Conservation (phyloP, 2,888 invertebrate genomes). For the Allolobophora icterica region DNA sequence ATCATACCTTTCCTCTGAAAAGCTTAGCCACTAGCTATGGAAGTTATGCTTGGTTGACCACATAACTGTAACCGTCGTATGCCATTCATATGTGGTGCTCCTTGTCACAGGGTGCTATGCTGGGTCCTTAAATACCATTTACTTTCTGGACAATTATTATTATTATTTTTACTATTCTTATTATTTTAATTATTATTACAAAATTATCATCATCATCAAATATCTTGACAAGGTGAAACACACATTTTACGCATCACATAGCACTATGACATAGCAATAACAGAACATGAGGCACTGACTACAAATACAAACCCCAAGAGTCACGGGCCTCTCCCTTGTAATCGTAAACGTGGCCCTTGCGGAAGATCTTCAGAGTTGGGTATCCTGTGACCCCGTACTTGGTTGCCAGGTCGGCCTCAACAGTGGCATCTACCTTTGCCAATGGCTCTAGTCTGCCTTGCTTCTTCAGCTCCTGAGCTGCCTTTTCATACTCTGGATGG, state of each 20-base stretch:
- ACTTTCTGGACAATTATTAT: too few relatives aligned
- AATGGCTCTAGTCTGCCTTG: slow-evolving; percentile 65
- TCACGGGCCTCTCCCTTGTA: slow-evolving; percentile 67
- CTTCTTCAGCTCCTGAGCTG: slow-evolving; percentile 65
- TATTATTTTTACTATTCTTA: too few relatives aligned
- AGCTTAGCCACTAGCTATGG: too few relatives aligned
- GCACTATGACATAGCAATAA: background rate
- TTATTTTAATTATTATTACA: too few relatives aligned
- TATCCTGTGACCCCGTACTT: slow-evolving; percentile 67
- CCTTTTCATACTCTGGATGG: slow-evolving; percentile 69
- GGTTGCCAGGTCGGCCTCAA: slow-evolving; percentile 66
- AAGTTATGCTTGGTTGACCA: too few relatives aligned
- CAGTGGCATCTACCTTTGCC: slow-evolving; percentile 69
- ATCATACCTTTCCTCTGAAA: background rate
- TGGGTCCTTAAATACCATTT: too few relatives aligned
- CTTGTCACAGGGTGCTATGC: too few relatives aligned
- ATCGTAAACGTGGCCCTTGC: slow-evolving; percentile 65
- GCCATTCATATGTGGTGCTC: too few relatives aligned
- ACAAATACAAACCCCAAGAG: slow-evolving; percentile 58
- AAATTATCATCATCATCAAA: too few relatives aligned
- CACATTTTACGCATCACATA: too few relatives aligned
- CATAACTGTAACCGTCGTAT: too few relatives aligned
- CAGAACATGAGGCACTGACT: slow-evolving; percentile 32
- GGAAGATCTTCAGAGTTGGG: slow-evolving; percentile 70
- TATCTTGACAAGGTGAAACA: too few relatives aligned